Conservation (phyloP, 2,797 vertebrate species). For the Neoniphon sammara region DNA sequence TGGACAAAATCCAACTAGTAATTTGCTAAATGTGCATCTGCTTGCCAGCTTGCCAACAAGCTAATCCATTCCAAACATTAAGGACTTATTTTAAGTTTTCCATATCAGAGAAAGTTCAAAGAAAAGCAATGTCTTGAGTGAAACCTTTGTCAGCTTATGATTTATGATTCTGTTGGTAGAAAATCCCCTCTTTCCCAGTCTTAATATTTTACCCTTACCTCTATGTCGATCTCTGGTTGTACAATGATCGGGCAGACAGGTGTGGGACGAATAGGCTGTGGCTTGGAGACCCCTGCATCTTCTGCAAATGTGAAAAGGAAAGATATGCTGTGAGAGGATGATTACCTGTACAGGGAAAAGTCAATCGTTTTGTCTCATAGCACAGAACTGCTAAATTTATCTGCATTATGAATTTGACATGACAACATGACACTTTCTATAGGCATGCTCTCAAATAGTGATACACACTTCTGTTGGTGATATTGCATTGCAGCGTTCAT, state of each 20-base stretch:
- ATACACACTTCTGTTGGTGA: neutral
- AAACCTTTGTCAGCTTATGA: neutral
- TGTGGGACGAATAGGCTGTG: conserved; percentile 33
- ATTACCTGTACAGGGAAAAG: conserved; percentile 1
- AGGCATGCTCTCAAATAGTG: neutral
- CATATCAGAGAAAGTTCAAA: neutral
- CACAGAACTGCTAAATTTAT: neutral
- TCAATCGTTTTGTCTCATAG: neutral
- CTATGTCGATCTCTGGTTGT: conserved; percentile 80
- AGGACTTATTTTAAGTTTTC: conserved; percentile 13
- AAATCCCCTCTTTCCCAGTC: neutral
- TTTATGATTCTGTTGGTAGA: conserved; percentile 5
- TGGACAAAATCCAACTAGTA: conserved; percentile 25
- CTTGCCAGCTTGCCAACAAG: neutral
- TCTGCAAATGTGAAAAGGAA: conserved; percentile 58
- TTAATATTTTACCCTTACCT: conserved; percentile 69
- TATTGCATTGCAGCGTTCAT: neutral
- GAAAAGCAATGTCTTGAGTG: neutral
- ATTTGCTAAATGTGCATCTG: conserved; percentile 27
- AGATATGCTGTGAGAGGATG: conserved; percentile 3
- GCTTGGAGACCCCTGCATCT: conserved; percentile 36
- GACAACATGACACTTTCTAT: neutral
- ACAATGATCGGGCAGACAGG: conserved; percentile 56
- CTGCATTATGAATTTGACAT: neutral
- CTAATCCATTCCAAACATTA: neutral